Percentiles rank a stretch among this genome's conserved stretches.
Conservation (phyloP, 1,140 invertebrate species). For the Papilio machaon region DNA sequence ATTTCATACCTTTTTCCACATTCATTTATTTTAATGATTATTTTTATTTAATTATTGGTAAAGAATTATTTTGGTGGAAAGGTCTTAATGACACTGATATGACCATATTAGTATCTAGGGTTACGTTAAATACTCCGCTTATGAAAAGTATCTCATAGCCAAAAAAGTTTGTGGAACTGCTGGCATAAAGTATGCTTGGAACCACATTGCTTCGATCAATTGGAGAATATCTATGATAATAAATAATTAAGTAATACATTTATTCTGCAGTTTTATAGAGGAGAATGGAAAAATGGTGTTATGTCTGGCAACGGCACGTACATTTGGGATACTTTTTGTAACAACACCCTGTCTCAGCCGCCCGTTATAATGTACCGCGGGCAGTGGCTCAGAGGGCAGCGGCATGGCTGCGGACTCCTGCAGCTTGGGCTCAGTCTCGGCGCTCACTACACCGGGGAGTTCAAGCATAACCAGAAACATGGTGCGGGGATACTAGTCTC, state of each 20-base stretch:
- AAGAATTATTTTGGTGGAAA: no score
- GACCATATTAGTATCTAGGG: no score
- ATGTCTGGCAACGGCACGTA: slow-evolving; percentile 83
- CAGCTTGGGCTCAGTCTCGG: slow-evolving; percentile 81
- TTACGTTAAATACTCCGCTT: no score
- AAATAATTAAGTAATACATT: neutral
- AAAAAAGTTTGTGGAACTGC: neutral
- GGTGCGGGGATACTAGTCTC: slow-evolving; percentile 82
- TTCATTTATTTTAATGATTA: no score
- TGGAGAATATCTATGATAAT: neutral
- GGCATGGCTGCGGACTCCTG: slow-evolving; percentile 80
- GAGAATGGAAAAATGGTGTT: slow-evolving; percentile 82
- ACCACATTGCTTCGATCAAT: neutral
- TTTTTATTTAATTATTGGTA: no score
- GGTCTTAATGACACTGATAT: no score
- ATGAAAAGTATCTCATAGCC: no score
- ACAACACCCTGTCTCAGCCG: slow-evolving; percentile 79
- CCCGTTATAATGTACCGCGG: slow-evolving; percentile 80
- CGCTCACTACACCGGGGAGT: slow-evolving; percentile 81
- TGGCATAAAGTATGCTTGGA: neutral
- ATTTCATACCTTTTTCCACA: no score
- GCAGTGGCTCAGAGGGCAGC: slow-evolving; percentile 79
- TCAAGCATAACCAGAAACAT: slow-evolving; percentile 82
- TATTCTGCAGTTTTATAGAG: slow-evolving; percentile 76
- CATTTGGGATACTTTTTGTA: slow-evolving; percentile 81